Percentiles rank a stretch among this genome's conserved stretches.
phyloP scores from a whole-genome alignment of 2,888 invertebrate genomes.

The Chelonus formosanus region DNA sequence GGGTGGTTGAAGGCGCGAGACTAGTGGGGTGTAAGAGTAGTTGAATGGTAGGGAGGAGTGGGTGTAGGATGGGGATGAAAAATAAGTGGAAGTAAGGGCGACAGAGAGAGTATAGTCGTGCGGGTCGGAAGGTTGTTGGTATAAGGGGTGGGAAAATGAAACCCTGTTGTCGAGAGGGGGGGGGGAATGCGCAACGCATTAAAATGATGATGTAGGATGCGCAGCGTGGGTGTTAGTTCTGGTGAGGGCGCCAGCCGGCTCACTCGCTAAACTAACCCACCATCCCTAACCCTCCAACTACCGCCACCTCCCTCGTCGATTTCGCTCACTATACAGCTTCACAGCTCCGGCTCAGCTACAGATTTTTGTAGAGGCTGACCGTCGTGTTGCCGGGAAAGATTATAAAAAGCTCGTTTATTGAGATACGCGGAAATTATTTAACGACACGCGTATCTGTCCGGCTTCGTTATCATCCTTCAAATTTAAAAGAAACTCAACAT shows the following conservation, averaged over 20 bases:
- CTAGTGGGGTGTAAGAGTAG: constrained; percentile 8
- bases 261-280: constrained; percentile 56
- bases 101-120: constrained; percentile 19
- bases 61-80: constrained; percentile 6
- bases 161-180: constrained; percentile 25
- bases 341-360: constrained; percentile 23
- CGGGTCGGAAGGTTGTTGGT: constrained; percentile 27
- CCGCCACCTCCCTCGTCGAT: constrained; percentile 39
- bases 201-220: constrained; percentile 51
- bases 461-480: neutral
- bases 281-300: constrained; percentile 34
- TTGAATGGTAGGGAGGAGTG: neutral
- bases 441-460: neutral
- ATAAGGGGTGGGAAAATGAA: constrained; percentile 17
- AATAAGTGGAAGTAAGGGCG: neutral
- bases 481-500: neutral
- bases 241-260: constrained; percentile 64
- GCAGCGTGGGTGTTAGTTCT: constrained; percentile 64
- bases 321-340: constrained; percentile 20
- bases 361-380: constrained; percentile 21
- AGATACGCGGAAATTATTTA: too few species aligned
- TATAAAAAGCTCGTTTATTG: constrained; percentile 1
- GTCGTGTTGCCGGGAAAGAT: constrained; percentile 22
- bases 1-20: constrained; percentile 31
- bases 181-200: constrained; percentile 54